phyloP scores from a whole-genome alignment of 2,113 vertebrate genomes.

The Nothoprocta pentlandii region DNA sequence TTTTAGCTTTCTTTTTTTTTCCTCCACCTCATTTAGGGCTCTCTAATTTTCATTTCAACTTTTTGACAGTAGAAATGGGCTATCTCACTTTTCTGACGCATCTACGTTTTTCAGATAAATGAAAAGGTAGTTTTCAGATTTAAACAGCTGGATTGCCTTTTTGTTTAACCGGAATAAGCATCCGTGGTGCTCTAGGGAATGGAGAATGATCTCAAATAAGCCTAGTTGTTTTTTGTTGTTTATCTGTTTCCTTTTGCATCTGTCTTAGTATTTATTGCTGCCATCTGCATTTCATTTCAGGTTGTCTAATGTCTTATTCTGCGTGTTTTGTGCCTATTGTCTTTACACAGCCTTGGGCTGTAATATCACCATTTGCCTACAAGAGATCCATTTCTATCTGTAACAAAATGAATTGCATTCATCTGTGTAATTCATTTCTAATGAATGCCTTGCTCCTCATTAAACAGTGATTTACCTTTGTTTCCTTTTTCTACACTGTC shows the following conservation, averaged over 20 bases:
- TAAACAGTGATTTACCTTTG: slow-evolving; percentile 76
- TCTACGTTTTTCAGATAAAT: slow-evolving; percentile 14
- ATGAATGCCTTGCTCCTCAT: slow-evolving; percentile 72
- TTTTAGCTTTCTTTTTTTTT: too few species aligned
- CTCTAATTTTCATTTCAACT: background rate
- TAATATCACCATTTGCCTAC: slow-evolving; percentile 66
- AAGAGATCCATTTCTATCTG: slow-evolving; percentile 68
- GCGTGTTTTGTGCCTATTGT: slow-evolving; percentile 47
- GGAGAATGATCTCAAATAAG: slow-evolving; percentile 61
- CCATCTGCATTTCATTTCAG: slow-evolving; percentile 71
- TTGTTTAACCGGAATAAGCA: slow-evolving; percentile 62
- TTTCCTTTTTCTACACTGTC: slow-evolving; percentile 64
- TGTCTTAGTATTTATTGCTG: slow-evolving; percentile 67
- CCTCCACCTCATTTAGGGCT: background rate
- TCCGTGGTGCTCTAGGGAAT: slow-evolving; percentile 36
- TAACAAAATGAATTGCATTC: slow-evolving; percentile 69
- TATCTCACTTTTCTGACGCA: slow-evolving; percentile 30
- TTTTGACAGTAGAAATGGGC: background rate
- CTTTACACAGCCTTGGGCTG: slow-evolving; percentile 63
- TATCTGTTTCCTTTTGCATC: slow-evolving; percentile 61
- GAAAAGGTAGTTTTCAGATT: background rate
- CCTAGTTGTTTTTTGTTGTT: slow-evolving; percentile 54
- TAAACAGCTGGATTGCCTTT: slow-evolving; percentile 51
- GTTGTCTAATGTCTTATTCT: slow-evolving; percentile 58
- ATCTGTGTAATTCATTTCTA: slow-evolving; percentile 73